These are phyloP conservation scores for Magallana ariakensis DNA, from an alignment of 1,140 invertebrate genomes.

Conservation along the genomic window DNA sequence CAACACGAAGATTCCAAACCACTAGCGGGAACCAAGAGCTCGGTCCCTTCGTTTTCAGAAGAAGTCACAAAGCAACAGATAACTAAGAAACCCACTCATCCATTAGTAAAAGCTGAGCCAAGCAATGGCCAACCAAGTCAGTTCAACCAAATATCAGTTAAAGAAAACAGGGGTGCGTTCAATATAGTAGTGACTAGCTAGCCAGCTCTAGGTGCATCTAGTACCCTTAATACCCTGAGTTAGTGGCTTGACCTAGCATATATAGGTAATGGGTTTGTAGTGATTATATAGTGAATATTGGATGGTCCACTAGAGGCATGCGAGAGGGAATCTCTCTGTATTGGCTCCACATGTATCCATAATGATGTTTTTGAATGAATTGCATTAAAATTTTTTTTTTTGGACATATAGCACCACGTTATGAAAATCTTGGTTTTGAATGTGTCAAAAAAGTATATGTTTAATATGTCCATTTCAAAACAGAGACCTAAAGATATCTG, in stretches of 20 bases:
- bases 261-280: neutral
- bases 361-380: too few species aligned
- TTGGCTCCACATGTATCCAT: too few species aligned
- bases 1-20: neutral
- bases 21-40: neutral
- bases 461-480: too few species aligned
- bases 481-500: too few species aligned
- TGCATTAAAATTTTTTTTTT: too few species aligned
- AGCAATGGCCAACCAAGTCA: slow-evolving; percentile 2
- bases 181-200: slow-evolving; percentile 14
- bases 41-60: neutral
- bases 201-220: neutral
- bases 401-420: too few species aligned
- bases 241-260: neutral
- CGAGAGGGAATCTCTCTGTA: too few species aligned
- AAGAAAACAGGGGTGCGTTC: neutral
- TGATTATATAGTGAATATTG: neutral
- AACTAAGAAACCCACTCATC: slow-evolving; percentile 21
- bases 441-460: too few species aligned
- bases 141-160: slow-evolving; percentile 38
- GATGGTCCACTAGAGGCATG: too few species aligned
- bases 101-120: slow-evolving; percentile 14
- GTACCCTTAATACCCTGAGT: too few species aligned
- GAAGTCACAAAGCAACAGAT: neutral
- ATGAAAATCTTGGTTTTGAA: too few species aligned